Percentiles rank a stretch among this genome's conserved stretches.
Conservation (phyloP, 2,888 invertebrate genomes). For the Hyalella azteca region DNA sequence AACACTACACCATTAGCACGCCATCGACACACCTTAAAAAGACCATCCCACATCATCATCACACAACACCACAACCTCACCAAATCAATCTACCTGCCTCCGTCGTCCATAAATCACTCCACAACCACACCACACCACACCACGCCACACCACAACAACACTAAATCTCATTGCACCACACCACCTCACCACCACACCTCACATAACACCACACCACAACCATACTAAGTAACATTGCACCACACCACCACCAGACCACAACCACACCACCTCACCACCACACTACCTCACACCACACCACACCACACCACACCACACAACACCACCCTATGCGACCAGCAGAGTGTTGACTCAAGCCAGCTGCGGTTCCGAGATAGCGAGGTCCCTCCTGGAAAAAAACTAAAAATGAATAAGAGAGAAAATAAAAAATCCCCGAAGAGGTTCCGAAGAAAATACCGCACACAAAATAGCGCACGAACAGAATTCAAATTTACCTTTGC, state of each 20-base stretch:
- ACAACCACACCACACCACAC: not conserved
- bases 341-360: not conserved
- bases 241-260: not conserved
- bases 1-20: too few relatives aligned
- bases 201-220: not conserved
- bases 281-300: not conserved
- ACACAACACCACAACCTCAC: not conserved
- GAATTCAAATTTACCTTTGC: conserved; percentile 7
- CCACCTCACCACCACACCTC: not conserved
- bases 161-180: not conserved
- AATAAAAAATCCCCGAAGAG: too few relatives aligned
- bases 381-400: not conserved
- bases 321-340: not conserved
- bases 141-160: not conserved
- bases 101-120: not conserved
- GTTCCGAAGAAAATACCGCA: conserved; percentile 2
- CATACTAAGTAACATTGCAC: not conserved
- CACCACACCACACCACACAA: not conserved
- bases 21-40: too few relatives aligned
- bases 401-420: not conserved
- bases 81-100: not conserved
- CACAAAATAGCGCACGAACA: not conserved
- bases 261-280: not conserved
- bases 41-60: not conserved
- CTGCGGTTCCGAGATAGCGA: not conserved